A percentile compares a stretch with the other conserved stretches of the same genome.
Conservation (phyloP, 1,140 invertebrate genomes). For the Nomia melanderi region DNA sequence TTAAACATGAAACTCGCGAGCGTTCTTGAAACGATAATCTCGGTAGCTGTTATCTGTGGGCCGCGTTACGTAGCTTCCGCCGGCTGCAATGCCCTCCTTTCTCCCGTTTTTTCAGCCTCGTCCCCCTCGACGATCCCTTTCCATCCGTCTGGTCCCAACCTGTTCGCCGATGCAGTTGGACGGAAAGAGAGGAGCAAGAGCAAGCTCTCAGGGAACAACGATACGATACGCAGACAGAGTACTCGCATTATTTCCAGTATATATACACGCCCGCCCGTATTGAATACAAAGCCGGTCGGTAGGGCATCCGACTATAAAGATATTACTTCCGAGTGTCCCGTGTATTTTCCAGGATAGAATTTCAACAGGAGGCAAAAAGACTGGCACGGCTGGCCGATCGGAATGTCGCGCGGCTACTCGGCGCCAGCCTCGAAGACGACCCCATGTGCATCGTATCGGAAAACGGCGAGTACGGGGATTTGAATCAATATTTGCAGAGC, state of each 20-base stretch:
- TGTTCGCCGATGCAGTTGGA: no score
- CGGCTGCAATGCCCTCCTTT: conserved; percentile 12
- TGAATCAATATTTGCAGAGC: conserved; percentile 89
- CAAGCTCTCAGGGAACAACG: neutral
- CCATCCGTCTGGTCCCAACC: no score
- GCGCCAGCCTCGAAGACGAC: conserved; percentile 88
- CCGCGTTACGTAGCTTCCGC: conserved; percentile 16
- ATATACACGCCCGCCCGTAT: conserved; percentile 18
- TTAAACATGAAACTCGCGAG: conserved; percentile 26
- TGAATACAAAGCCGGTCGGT: conserved; percentile 24
- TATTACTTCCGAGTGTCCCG: conserved; percentile 61
- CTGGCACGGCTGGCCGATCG: conserved; percentile 88
- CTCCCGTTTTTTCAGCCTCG: conserved; percentile 1
- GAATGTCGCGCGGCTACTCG: conserved; percentile 90
- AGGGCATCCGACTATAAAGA: conserved; percentile 55
- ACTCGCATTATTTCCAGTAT: conserved; percentile 40
- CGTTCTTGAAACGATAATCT: conserved; percentile 35
- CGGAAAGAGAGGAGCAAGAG: neutral
- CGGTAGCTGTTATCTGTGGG: conserved; percentile 10
- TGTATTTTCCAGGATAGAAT: conserved; percentile 82
- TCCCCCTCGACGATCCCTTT: neutral
- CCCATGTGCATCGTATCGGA: conserved; percentile 87
- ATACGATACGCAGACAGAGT: conserved; percentile 10
- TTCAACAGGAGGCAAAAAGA: conserved; percentile 87
- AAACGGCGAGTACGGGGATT: conserved; percentile 85